Evolutionary conservation across 2,113 vertebrate species (phyloP), one percentile per base, ranked within the genome.

Genomic region (Pipra filicauda): DNA sequence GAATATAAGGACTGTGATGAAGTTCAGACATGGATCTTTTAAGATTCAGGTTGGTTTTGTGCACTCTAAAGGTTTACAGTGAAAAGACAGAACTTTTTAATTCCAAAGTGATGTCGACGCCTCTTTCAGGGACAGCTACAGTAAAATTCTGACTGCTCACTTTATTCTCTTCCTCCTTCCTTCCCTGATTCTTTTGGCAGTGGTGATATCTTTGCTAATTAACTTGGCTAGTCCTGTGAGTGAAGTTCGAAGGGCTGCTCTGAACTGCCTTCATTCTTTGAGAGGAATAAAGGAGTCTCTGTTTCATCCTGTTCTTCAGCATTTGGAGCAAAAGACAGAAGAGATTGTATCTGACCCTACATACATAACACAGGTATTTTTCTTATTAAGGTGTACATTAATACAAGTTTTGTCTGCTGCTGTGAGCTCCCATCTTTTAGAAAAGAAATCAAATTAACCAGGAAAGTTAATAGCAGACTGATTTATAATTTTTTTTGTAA

Each of bases 331-430:
- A 88, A 98, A 97, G 46, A 93, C 97, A 3, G 99, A 99, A 90
- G 99, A 99, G 96, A 98, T 99, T 75, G 43, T 98, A 24, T 98
- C 99, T 27, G 99, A 99, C 87, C 97, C 98, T 15, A 87, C 97
- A 5, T 99, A 99, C 15, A 64, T 99, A 73, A 96, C 93, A 89
- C 98, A 98, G 98, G 99, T 99, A 97, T 97, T 54, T 77, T 52
- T 82, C 33, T 51, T 81, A 35, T 55, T 77, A 46, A 77, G 8
- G 2, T 52, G 16, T 54, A 10, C 24, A 6, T 66, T 58, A 64
- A 43, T 59, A 15, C 20, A 57, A 44, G n/a, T 57, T 73, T 61
- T 81, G 4, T 66, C 33, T 62, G 67, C 43, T 81, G 30, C 57
- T 88, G 49, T 55, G n/a, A 86, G 37, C 27, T 66, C 46, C 30